These are phyloP conservation scores for Pseudochirops corinnae DNA, from an alignment of 2,797 vertebrate genomes.

Conservation along the genomic window DNA sequence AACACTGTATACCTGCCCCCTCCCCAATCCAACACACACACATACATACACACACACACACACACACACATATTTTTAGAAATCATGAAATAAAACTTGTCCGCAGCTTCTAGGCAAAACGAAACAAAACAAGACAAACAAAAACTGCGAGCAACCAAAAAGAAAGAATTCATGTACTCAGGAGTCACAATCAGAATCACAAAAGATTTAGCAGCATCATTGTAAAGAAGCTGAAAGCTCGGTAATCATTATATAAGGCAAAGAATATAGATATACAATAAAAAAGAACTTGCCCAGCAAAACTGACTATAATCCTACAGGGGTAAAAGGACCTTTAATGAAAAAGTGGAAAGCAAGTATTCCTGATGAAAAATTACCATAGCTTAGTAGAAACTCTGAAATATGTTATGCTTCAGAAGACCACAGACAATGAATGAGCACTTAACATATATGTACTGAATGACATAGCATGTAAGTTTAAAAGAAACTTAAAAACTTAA, in stretches of 20 bases:
- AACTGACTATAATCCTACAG: background rate
- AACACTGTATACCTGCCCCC: no score
- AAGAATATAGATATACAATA: background rate
- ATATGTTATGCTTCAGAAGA: background rate
- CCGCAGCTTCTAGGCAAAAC: background rate
- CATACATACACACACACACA: background rate
- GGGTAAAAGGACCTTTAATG: background rate
- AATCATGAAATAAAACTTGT: background rate
- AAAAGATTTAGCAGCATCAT: background rate
- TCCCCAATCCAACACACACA: no score
- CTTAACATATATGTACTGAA: background rate
- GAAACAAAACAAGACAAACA: background rate
- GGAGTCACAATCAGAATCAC: background rate
- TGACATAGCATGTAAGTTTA: background rate
- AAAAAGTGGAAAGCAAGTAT: background rate
- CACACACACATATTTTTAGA: background rate
- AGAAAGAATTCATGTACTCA: background rate
- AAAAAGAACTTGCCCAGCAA: background rate
- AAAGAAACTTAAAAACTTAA: background rate
- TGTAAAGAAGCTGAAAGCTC: background rate
- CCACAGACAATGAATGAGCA: background rate
- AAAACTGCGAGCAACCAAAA: background rate
- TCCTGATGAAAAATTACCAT: background rate
- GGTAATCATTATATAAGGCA: background rate
- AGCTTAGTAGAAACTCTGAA: background rate